Evolutionary conservation across 1,140 invertebrate species (phyloP), one percentile per base, ranked within the genome.

Genomic region (Neodiprion lecontei): DNA sequence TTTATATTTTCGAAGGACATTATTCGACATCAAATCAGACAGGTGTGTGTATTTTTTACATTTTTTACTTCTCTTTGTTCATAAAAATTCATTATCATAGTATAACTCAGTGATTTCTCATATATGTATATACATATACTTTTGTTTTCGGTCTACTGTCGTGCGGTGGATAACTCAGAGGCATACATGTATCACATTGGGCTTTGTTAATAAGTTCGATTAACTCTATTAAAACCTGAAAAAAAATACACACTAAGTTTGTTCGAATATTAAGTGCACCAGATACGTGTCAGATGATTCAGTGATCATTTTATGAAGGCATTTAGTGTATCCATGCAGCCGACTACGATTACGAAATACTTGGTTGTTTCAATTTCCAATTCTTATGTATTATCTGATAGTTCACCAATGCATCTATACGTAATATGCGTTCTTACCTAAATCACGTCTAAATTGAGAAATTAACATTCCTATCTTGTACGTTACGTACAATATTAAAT

Each of bases 361-460:
- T 17, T 5, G 53, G 7, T 61, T 17, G 9, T 61, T 17, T 9
- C 11, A 61, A 14, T 61, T 61, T 61, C n/a, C 53, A 14, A 61
- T 61, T 61, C 53, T 61, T 14, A 9, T 9, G 11, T 14, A 12
- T 17, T 61, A 61, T 61, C 11, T 17, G 53, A 61, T 61, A 5
- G 0, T 40, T 61, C n/a, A 14, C n/a, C 53, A 9, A 61, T 61
- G n/a, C n/a, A 61, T 61, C n/a, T 61, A 61, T 9, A 61, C 53
- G 53, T 17, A 61, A 9, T 61, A 17, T 61, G 9, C 53, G 53
- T 61, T 61, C 53, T 61, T 61, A 61, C 9, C 53, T 61, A 61
- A 61, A 61, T 61, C 53, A 61, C 53, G 53, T 61, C 53, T 61
- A 61, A 61, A 61, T 61, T 61, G 53, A 61, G 53, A 61, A 61